These are phyloP conservation scores for Sciurus niger DNA, from an alignment of 2,113 vertebrate species.

Conservation along the genomic window DNA sequence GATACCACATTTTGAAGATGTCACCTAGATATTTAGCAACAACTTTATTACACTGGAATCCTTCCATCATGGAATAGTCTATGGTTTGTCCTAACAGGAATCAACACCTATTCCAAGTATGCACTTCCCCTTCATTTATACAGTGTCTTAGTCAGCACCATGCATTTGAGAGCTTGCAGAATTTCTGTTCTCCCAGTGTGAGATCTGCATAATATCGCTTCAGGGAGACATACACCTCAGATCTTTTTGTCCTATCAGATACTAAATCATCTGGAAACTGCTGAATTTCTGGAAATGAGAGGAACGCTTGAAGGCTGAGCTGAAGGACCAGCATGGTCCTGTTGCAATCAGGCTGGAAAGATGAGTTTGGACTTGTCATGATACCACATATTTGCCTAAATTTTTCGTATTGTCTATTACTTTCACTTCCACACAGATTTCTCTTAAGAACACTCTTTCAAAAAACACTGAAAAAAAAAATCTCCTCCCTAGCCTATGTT, in stretches of 20 bases:
- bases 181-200: background rate
- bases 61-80: background rate
- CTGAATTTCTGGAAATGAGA: background rate
- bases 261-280: background rate
- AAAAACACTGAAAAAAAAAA: background rate
- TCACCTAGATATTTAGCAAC: background rate
- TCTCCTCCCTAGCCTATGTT: background rate
- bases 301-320: too few relatives aligned
- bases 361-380: background rate
- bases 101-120: background rate
- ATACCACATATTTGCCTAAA: background rate
- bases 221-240: background rate
- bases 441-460: background rate
- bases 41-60: background rate
- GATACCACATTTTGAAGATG: background rate
- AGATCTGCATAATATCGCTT: background rate
- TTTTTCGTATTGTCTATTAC: background rate
- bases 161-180: background rate
- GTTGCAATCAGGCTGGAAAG: background rate
- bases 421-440: background rate
- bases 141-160: background rate
- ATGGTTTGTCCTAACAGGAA: slow-evolving; percentile 53
- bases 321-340: background rate
- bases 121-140: background rate
- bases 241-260: background rate